Conservation (phyloP, 1,140 invertebrate genomes). For the Orchesella cincta region DNA sequence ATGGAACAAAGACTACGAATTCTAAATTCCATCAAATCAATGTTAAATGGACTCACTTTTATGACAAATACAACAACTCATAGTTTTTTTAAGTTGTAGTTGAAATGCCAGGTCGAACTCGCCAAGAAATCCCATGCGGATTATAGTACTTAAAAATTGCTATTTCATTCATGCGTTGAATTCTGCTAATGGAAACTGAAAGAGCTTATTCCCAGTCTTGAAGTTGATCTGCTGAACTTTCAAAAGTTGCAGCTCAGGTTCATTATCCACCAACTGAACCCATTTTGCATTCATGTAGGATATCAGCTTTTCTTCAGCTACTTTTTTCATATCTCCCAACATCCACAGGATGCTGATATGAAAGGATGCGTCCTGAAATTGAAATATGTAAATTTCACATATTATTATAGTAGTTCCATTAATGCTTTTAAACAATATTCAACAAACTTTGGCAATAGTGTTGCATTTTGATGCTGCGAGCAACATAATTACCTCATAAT, state of each 20-base stretch:
- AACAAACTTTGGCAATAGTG: background rate
- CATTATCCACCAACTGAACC: background rate
- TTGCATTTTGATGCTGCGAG: no score
- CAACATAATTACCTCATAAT: conserved; percentile 66
- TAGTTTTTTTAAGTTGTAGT: no score
- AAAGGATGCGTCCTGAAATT: conserved; percentile 33
- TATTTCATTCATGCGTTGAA: no score
- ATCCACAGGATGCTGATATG: conserved; percentile 34
- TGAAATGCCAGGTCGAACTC: no score
- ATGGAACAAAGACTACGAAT: no score
- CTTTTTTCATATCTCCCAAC: conserved; percentile 6
- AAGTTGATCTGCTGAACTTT: background rate
- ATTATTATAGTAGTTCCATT: no score
- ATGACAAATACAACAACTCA: no score
- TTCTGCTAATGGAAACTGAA: background rate
- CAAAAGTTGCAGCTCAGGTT: background rate
- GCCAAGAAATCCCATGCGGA: no score
- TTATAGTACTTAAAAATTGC: no score
- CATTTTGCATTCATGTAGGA: conserved; percentile 11
- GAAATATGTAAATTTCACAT: background rate
- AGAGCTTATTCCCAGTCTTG: conserved; percentile 20
- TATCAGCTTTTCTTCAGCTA: conserved; percentile 3
- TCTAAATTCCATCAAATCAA: no score
- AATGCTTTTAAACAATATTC: no score
- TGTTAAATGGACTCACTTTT: no score